Conservation (phyloP, 2,113 vertebrate species). For the Rostratula benghalensis region DNA sequence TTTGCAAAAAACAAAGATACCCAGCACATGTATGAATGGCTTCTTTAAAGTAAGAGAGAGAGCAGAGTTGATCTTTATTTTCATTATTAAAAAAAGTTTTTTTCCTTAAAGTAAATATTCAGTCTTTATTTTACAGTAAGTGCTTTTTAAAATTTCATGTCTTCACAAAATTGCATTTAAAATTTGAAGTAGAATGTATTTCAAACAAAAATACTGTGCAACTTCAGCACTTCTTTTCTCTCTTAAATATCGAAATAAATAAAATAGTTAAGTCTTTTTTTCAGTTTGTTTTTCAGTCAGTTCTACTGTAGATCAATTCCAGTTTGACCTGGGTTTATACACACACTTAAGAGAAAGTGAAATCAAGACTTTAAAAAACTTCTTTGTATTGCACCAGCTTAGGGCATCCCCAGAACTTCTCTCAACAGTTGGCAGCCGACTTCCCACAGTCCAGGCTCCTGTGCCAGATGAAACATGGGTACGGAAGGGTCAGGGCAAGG, state of each 20-base stretch:
- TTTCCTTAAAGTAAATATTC: constrained; percentile 76
- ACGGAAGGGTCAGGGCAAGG: constrained; percentile 60
- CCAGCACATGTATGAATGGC: constrained; percentile 76
- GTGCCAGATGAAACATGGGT: constrained; percentile 63
- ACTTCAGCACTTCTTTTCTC: constrained; percentile 71
- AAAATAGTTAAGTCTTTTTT: constrained; percentile 77
- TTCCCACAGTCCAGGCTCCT: constrained; percentile 69
- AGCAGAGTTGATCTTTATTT: constrained; percentile 83
- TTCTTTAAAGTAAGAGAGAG: constrained; percentile 78
- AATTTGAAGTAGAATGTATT: constrained; percentile 76
- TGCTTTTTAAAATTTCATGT: constrained; percentile 73
- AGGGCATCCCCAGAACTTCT: constrained; percentile 73
- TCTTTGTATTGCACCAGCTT: constrained; percentile 80
- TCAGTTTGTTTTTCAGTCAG: constrained; percentile 73
- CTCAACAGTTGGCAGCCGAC: constrained; percentile 48
- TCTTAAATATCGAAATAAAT: constrained; percentile 84
- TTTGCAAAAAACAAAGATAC: constrained; percentile 77
- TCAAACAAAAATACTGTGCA: constrained; percentile 83
- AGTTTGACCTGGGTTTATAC: constrained; percentile 73
- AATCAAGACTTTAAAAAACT: constrained; percentile 64
- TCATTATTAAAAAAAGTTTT: constrained; percentile 71
- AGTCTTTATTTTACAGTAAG: constrained; percentile 81
- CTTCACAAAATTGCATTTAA: constrained; percentile 78
- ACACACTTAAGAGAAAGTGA: constrained; percentile 69
- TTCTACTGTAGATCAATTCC: constrained; percentile 73